A percentile compares a stretch with the other conserved stretches of the same genome.
phyloP scores from a whole-genome alignment of 2,113 vertebrate genomes.

The Lanius ludovicianus region DNA sequence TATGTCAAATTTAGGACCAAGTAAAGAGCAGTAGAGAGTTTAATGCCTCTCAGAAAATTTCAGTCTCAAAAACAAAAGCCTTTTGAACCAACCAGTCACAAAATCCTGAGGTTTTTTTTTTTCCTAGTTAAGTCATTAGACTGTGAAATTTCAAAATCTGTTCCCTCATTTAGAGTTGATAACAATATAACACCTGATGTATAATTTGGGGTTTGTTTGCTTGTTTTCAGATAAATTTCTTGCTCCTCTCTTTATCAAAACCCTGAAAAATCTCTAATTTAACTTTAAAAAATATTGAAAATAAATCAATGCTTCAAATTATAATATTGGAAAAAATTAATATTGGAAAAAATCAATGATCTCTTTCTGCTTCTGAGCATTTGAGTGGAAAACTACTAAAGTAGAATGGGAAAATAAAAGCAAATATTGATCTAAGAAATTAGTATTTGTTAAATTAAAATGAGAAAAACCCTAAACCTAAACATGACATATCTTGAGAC shows the following conservation, averaged over 20 bases:
- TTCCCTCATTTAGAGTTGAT: not conserved
- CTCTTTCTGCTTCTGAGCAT: not conserved
- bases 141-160: not conserved
- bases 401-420: not conserved
- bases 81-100: not conserved
- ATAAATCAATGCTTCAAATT: not conserved
- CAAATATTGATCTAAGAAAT: not conserved
- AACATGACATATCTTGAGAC: not conserved
- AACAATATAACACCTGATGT: not conserved
- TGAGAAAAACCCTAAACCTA: fast-evolving
- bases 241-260: not conserved
- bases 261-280: not conserved
- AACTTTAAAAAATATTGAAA: not conserved
- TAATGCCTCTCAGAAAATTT: not conserved
- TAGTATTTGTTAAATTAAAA: not conserved
- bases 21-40: not conserved
- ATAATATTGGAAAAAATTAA: not conserved
- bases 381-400: not conserved
- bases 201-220: not conserved
- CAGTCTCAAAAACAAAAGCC: not conserved
- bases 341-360: not conserved
- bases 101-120: not conserved
- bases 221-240: not conserved
- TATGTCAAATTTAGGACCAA: not conserved
- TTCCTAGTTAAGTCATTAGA: not conserved